phyloP scores from a whole-genome alignment of 2,888 invertebrate species.

The Neoitamus cyanurus region DNA sequence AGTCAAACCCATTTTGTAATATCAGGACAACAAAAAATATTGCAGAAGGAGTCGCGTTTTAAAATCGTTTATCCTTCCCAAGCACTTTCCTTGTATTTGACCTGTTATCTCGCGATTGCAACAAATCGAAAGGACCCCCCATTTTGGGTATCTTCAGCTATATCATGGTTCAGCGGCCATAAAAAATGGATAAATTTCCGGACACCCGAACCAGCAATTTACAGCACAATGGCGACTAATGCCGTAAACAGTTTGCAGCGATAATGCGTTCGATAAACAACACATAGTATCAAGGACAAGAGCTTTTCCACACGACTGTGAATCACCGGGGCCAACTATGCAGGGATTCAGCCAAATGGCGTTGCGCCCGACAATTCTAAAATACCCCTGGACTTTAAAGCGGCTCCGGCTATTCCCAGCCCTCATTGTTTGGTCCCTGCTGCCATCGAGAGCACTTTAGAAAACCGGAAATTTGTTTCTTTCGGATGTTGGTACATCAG shows the following conservation, averaged over 20 bases:
- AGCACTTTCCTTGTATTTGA: neutral
- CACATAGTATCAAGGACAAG: slow-evolving; percentile 34
- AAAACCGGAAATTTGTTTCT: slow-evolving; percentile 45
- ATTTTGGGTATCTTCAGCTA: neutral
- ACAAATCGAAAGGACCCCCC: slow-evolving; percentile 1
- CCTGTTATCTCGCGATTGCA: neutral
- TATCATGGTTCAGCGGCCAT: slow-evolving; percentile 32
- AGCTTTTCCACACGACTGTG: slow-evolving; percentile 11
- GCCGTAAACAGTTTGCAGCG: slow-evolving; percentile 46
- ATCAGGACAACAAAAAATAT: too few relatives aligned
- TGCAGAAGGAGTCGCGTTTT: too few relatives aligned
- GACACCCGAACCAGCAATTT: slow-evolving; percentile 40
- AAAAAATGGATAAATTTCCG: slow-evolving; percentile 48
- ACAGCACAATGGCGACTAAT: slow-evolving; percentile 44
- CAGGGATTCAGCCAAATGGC: neutral
- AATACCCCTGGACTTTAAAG: slow-evolving; percentile 37
- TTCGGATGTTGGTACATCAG: slow-evolving; percentile 40
- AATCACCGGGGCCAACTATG: neutral
- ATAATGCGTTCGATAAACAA: slow-evolving; percentile 48
- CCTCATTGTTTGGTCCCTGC: slow-evolving; percentile 25
- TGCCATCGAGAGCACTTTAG: slow-evolving; percentile 28
- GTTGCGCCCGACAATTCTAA: neutral
- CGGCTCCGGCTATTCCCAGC: slow-evolving; percentile 4
- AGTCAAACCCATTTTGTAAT: too few relatives aligned
- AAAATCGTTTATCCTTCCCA: too few relatives aligned